phyloP scores from a whole-genome alignment of 2,113 vertebrate species.

The Piliocolobus tephrosceles region DNA sequence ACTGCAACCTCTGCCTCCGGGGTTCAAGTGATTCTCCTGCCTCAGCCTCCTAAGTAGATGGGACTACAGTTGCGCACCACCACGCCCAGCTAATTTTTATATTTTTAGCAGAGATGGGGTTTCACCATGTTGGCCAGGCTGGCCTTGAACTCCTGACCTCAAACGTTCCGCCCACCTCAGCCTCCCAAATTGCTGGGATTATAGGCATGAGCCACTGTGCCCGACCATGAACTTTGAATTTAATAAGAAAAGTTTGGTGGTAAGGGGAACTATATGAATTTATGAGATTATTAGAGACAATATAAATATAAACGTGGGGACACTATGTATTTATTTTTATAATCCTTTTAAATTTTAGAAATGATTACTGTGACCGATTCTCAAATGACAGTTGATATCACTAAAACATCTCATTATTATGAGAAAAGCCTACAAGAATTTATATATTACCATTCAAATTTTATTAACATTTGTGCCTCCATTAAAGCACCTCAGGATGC shows the following conservation, averaged over 20 bases:
- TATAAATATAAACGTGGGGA: background rate
- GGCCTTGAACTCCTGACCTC: no score
- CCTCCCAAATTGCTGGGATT: no score
- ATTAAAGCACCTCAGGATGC: conserved; percentile 83
- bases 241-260: conserved; percentile 28
- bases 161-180: no score
- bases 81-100: no score
- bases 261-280: background rate
- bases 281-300: conserved; percentile 40
- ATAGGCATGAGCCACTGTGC: no score
- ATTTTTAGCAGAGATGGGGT: no score
- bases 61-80: no score
- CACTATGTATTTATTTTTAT: background rate
- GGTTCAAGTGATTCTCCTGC: no score
- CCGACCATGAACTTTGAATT: conserved; percentile 33
- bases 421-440: conserved; percentile 31
- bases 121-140: no score
- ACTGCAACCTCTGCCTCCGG: no score
- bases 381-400: conserved; percentile 80
- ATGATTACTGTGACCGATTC: conserved; percentile 17
- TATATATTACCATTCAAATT: conserved; percentile 11
- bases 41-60: no score
- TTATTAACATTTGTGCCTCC: conserved; percentile 64
- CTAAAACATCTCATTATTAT: conserved; percentile 50
- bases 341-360: background rate